Evolutionary conservation across 2,888 invertebrate genomes (phyloP), one percentile per base, ranked within the genome.

Genomic region (Tenthredo mesomela): DNA sequence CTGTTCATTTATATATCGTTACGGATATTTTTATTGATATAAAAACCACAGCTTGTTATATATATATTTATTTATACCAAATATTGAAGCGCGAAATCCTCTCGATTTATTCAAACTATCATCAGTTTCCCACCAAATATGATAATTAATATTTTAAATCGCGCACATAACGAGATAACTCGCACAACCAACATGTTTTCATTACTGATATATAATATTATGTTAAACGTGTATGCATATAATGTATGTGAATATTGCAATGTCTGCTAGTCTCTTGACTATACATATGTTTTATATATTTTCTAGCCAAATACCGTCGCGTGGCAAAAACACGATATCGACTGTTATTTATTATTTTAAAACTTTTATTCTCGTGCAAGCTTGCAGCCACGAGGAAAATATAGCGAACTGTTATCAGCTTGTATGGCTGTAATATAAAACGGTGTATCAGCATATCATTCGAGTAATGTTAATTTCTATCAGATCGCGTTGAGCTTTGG

Each of bases 351-450:
- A 18, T 12, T 67, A 2, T 15, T 37, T 37, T 37, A 37, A 15
- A 2, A 29, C 10, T 67, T 29, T 65, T 18, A 50, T 50, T 18
- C 33, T 12, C 25, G 4, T 33, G 18, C 15, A 15, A 33, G 4
- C 25, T 47, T 15, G 18, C 25, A 3, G 4, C 67, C 6, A 18
- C 67, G 33, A 67, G 10, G 3, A 29, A 54, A n/a, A n/a, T n/a
- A n/a, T 54, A 54, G 18, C 54, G n/a, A 54, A 33, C 12, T 25
- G 67, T 67, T 67, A 67, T 67, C 67, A 67, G 67, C 67, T 67
- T 33, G 9, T 61, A 61, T 10, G 10, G 65, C 65, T 65, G 9
- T 65, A 25, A 25, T 61, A n/a, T 0, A 12, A 61, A 25, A 25
- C 15, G 33, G 15, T 12, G 33, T 25, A 25, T 25, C 33, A 33